Evolutionary conservation across 2,797 vertebrate species (phyloP), one percentile per base, ranked within the genome.

Genomic region (Rhyacichthys aspro): DNA sequence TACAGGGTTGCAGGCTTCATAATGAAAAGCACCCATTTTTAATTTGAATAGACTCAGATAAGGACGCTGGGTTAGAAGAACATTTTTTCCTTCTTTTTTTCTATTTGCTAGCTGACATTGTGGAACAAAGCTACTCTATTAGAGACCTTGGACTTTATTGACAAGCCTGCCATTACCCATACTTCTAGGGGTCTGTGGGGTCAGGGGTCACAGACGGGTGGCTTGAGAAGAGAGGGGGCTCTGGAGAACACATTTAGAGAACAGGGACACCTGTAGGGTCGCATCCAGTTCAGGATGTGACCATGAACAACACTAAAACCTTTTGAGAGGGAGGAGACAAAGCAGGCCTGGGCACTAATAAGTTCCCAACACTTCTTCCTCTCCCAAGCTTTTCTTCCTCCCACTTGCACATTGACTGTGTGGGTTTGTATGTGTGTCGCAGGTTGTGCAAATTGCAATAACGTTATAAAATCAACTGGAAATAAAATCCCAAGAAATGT

Each of bases 51-150:
- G 87, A 74, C 62, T 66, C 82, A 69, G 65, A 74, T 79, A 74
- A 75, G 65, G 60, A 82, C 1, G 60, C 49, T 44, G 77, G 66
- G 68, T 62, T 76, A 43, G 69, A 74, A 68, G 68, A 75, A 73
- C 54, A 18, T 55, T 65, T 60, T 84, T 74, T 62, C 61, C 45
- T 54, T 60, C 57, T 45, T 82, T 77, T 14, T 78, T 82, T 43
- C 88, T 93, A 94, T 93, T 91, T 44, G 79, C 76, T 92, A 88
- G 74, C 74, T 88, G 93, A 94, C 94, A 94, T 72, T 74, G 75
- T 87, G 80, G 85, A 90, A 91, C 94, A 94, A 94, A 93, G 93
- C 91, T 90, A 92, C 91, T 94, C 94, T 96, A 96, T 97, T 96
- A 96, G 94, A 94, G 94, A 96, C 95, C 94, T 89, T 86, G 86